Conservation (phyloP, 2,797 vertebrate species). For the Halcyon smyrnensis region DNA sequence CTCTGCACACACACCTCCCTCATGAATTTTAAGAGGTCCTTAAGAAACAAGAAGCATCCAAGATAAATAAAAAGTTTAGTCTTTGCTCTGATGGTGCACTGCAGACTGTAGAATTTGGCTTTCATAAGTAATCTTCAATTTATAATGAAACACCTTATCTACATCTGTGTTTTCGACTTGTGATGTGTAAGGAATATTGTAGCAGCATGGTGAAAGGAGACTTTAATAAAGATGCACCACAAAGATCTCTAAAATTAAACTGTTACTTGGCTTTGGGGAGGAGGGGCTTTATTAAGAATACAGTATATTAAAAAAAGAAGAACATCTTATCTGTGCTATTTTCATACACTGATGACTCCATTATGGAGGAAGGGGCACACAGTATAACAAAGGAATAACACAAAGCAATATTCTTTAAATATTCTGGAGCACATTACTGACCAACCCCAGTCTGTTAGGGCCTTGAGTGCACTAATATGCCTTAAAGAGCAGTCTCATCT, state of each 20-base stretch:
- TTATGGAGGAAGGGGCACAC: fast-evolving
- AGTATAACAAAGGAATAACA: background rate
- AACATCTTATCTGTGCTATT: background rate
- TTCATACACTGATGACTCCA: background rate
- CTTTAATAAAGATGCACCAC: background rate
- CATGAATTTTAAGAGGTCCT: background rate
- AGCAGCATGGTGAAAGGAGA: background rate
- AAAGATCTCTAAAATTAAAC: background rate
- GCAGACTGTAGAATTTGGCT: background rate
- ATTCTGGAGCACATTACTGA: background rate
- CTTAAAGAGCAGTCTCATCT: background rate
- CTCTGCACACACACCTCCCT: background rate
- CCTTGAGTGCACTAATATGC: background rate
- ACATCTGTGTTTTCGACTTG: background rate
- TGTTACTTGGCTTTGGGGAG: background rate
- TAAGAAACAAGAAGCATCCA: background rate
- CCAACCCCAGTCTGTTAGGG: background rate
- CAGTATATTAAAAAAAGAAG: background rate
- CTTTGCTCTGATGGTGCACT: background rate
- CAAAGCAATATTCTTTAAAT: background rate
- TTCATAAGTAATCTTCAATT: background rate
- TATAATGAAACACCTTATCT: background rate
- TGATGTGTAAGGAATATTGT: background rate
- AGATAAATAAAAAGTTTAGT: background rate
- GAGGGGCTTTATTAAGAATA: background rate